Base-by-base conservation (phyloP, 2,113 vertebrate species). In the Vicugna pacos region DNA sequence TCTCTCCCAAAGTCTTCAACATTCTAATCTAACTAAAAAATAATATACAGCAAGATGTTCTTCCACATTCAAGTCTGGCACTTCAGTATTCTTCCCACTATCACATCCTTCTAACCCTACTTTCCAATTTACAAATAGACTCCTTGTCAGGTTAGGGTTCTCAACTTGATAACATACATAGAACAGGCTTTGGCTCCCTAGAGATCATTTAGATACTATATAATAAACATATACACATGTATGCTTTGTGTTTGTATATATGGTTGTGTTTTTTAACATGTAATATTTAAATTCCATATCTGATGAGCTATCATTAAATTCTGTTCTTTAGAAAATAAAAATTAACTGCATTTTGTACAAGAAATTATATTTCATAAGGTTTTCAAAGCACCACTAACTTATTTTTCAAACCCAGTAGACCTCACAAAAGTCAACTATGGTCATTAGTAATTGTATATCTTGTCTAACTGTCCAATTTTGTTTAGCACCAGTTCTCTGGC, bases 391-490 rank as follows among this genome's bases (percentile, higher is more conserved):
- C 24, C 28, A 72, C 3, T 81, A 81, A 84, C 42, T 92, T 85
- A 82, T 91, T 91, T 69, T 83, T 64, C 38, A 84, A 75, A 84
- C 30, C 42, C n/a, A 76, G 91, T 86, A 85, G 95, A 54, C 10
- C 15, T 79, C 38, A 86, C 60, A 91, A 69, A 90, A 83, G 38
- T 38, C 22, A 46, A 52, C 38, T 48, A n/a, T 42, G 30, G 60
- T 38, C 62, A 85, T 75, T 73, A 56, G 14, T 82, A 89, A 89
- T 79, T 79, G 10, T 28, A 50, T 52, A 56, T 85, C 9, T 75
- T 88, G 20, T 52, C 93, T 67, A 94, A 89, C 14, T 69, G 70
- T 77, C 38, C 24, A 50, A 30, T 56, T 89, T 82, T 85, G 24
- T 54, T 85, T 96, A 94, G 62, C 24, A 52, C 75, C 46, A 35